Base-by-base conservation (phyloP, 2,113 vertebrate genomes). In the Dipodomys spectabilis region DNA sequence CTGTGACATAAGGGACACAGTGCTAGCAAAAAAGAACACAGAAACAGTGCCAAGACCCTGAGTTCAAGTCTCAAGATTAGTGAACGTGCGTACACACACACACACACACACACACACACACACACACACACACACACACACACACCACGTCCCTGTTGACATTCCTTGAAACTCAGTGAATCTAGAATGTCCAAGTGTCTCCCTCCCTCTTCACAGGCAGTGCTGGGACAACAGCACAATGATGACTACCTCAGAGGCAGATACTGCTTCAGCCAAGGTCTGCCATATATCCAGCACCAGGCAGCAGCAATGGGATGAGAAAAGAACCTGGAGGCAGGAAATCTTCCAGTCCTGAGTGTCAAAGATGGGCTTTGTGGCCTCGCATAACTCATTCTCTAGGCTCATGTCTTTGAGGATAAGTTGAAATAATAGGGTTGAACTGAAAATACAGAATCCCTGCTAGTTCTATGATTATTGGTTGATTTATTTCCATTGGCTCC, bases 381-480 rank as follows among this genome's bases (percentile, higher is more conserved):
- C 8, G 3, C 1, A 4, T 5, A 49, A 10, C 27, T 30, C 12
- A 9, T 30, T 45, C 22, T 67, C 65, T 71, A 23, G 7, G 6
- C 71, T 73, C 30, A 28, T 39, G 11, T 73, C 49, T 45, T 20
- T 2, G 23, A 82, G 18, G 39, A 72, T 57, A 90, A 92, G 23
- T 32, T 71, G 35, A 92, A 78, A 88, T n/a, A 64, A 78, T 23
- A 80, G 11, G 68, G 35, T 2, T 5, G 13, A 75, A 73, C 30
- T 35, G 62, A 60, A 60, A 91, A 93, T 49, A 74, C 18, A 35
- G 49, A 86, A 6, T 88, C 11, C 27, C 32, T 91, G 81, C 45
- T 94, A 35, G 10, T 82, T 35, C 60, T 83, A 0, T 71, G n/a
- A 83, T 81, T 72, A 81, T 92, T 88, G 87, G 53, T 73, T 86